Percentiles rank a stretch among this genome's conserved stretches.
These are phyloP conservation scores for Hypsopygia costalis DNA, from an alignment of 2,888 invertebrate species.

Conservation along the genomic window DNA sequence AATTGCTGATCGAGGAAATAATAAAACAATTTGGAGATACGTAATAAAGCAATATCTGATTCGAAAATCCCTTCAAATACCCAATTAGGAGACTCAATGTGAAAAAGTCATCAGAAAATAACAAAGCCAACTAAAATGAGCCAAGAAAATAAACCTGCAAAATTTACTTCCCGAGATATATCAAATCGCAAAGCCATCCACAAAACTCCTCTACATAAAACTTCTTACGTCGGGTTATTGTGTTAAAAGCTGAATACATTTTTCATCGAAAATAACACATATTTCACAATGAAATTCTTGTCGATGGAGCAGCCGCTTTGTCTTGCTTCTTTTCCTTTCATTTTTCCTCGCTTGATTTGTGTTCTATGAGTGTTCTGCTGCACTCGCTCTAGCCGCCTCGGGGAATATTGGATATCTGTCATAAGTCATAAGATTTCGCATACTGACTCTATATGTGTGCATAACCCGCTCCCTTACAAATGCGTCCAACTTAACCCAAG, in stretches of 20 bases:
- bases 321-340: conserved; percentile 53
- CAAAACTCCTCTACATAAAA: conserved; percentile 15
- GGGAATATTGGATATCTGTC: conserved; percentile 70
- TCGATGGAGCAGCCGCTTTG: conserved; percentile 62
- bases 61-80: not conserved
- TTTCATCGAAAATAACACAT: conserved; percentile 65
- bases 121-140: conserved; percentile 3
- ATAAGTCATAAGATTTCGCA: conserved; percentile 62
- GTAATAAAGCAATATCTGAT: too few species aligned
- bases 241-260: conserved; percentile 55
- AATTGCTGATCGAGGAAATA: too few species aligned
- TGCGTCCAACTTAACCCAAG: too few species aligned
- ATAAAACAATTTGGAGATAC: too few species aligned
- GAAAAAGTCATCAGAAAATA: conserved; percentile 3
- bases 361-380: conserved; percentile 60
- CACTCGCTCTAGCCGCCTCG: conserved; percentile 45
- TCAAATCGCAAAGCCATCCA: conserved; percentile 11
- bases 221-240: conserved; percentile 40
- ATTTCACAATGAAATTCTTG: conserved; percentile 65
- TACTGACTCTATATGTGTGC: conserved; percentile 51
- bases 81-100: not conserved
- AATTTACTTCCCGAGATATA: conserved; percentile 11
- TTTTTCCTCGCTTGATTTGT: conserved; percentile 62
- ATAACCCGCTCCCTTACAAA: conserved; percentile 33
- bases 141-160: not conserved